Evolutionary conservation across 1,140 invertebrate genomes (phyloP), one percentile per base, ranked within the genome.

Genomic region (Gonatopus flavifemur): DNA sequence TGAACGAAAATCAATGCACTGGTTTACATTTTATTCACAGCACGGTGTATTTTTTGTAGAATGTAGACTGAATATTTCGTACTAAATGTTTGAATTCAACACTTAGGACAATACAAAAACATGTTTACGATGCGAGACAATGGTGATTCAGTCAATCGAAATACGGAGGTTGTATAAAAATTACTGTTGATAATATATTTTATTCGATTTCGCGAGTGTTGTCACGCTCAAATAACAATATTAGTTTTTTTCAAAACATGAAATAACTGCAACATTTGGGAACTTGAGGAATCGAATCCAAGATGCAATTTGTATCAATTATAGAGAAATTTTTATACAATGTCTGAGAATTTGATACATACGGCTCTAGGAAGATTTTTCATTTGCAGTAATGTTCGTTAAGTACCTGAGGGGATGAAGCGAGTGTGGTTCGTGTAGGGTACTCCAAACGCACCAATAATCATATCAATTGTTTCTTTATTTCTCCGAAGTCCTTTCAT

Each of bases 401-500:
- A 58, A 50, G 32, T 64, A 59, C 58, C 43, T 61, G 44, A 38
- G 35, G 51, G 32, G 40, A 58, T 47, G 55, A 24, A 55, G 33
- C 22, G 20, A 28, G 43, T 56, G 12, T 49, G 9, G 32, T 59
- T 62, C 32, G 24, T 50, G 20, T 43, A 55, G 46, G n/a, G 40
- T 59, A 65, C 31, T 64, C 37, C 43, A 55, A 52, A 20, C 56
- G 43, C 33, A 62, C 36, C 36, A 49, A 57, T 49, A 63, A 57
- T 39, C 58, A 64, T 65, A 64, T 64, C 58, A 64, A 59, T 61
- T n/a, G n/a, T n/a, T 57, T 58, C 42, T 22, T 62, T 35, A 50
- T 57, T 51, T 53, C 48, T 16, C 49, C 49, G 12, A 55, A 52
- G 18, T 42, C 43, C 31, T 41, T 33, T 51, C 56, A 46, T 49